Evolutionary conservation across 64 coral and sea anemone genomes (phyloP).

Genomic region (Catalaphyllia jardinei): DNA sequence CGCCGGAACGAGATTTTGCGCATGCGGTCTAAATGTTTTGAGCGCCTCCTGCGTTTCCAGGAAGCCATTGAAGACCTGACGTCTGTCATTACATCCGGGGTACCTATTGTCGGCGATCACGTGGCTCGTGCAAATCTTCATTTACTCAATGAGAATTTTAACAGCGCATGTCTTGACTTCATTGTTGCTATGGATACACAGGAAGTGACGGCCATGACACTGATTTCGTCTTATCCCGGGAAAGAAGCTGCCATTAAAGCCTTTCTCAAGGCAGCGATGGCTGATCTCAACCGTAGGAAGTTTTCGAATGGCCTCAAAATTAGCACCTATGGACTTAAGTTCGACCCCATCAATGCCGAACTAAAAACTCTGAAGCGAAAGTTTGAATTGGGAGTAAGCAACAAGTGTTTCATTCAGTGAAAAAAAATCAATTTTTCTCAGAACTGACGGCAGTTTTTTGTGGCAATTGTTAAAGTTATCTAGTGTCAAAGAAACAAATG

Average conservation of each 20-base stretch:
- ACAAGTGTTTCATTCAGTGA: conserved; percentile 72
- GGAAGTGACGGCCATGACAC: conserved; percentile 67
- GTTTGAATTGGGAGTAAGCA: conserved; percentile 64
- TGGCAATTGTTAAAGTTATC: too few species aligned
- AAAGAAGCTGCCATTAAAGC: conserved; percentile 54
- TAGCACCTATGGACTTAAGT: conserved; percentile 57
- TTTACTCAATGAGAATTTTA: conserved; percentile 62
- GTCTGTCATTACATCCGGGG: conserved; percentile 56
- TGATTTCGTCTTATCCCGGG: conserved; percentile 49
- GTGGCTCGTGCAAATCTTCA: conserved; percentile 67
- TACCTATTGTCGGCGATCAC: conserved; percentile 55
- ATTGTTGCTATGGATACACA: conserved; percentile 64
- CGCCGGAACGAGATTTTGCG: conserved; percentile 70
- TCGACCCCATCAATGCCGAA: conserved; percentile 64
- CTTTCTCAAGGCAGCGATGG: conserved; percentile 56
- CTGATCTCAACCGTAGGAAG: conserved; percentile 33
- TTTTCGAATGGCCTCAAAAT: conserved; percentile 48
- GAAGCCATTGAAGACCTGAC: conserved; percentile 75
- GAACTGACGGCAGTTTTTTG: neutral
- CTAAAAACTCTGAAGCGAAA: conserved; percentile 73
- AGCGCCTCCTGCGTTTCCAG: conserved; percentile 42
- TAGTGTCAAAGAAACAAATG: too few species aligned
- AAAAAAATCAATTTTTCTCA: neutral
- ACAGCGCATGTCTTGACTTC: conserved; percentile 64
- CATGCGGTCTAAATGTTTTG: conserved; percentile 80